A percentile compares a stretch with the other conserved stretches of the same genome.
These are phyloP conservation scores for Larimichthys crocea DNA, from an alignment of 2,113 vertebrate species.

Conservation along the genomic window DNA sequence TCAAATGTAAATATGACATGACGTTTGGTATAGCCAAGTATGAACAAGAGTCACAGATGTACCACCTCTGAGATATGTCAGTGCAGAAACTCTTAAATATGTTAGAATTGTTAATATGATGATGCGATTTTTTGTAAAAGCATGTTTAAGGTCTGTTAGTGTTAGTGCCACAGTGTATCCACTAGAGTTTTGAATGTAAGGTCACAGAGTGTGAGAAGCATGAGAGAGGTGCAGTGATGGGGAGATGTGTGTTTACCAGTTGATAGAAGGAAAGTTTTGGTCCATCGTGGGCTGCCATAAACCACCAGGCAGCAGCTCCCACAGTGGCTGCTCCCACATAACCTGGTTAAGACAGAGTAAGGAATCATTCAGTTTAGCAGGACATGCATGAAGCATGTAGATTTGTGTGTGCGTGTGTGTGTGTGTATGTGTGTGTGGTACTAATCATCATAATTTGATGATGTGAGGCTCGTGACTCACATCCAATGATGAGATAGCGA, in stretches of 20 bases:
- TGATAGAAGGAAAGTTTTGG: constrained; percentile 84
- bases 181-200: not conserved
- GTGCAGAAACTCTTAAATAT: too few relatives aligned
- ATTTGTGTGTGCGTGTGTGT: not conserved
- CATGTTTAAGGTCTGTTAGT: not conserved
- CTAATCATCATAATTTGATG: not conserved
- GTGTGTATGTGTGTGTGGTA: not conserved
- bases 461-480: constrained; percentile 63
- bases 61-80: too few relatives aligned
- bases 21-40: too few relatives aligned
- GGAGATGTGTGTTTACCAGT: constrained; percentile 72
- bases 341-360: constrained; percentile 66
- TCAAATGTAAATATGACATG: too few relatives aligned
- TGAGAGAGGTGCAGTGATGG: not conserved
- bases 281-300: constrained; percentile 86
- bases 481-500: constrained; percentile 86
- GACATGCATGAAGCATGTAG: not conserved
- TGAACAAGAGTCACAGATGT: too few relatives aligned
- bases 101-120: not conserved
- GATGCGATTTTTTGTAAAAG: not conserved
- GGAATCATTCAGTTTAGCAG: not conserved
- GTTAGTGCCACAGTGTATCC: not conserved
- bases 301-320: constrained; percentile 87
- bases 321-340: constrained; percentile 87
- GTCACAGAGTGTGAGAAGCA: not conserved